Evolutionary conservation across 2,113 vertebrate species (phyloP).

Genomic region (Paradoxurus hermaphroditus): DNA sequence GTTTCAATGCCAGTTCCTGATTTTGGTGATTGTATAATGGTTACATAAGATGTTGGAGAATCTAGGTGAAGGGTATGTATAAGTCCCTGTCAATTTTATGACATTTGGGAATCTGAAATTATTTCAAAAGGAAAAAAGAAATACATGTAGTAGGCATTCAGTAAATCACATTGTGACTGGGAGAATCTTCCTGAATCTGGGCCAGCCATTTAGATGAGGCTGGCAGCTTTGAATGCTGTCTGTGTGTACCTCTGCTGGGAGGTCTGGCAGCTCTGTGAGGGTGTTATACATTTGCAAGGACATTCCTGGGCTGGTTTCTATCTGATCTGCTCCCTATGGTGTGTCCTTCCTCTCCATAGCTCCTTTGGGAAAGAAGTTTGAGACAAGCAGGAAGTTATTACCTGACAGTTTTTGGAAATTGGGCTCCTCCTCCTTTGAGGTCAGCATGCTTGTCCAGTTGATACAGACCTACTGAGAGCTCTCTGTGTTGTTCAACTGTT

Average conservation of each 20-base stretch:
- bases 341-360: not conserved
- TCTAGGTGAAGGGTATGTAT: not conserved
- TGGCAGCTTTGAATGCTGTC: not conserved
- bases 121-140: conserved; percentile 8
- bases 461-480: not conserved
- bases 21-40: not conserved
- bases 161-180: not conserved
- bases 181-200: not conserved
- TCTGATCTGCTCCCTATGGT: not conserved
- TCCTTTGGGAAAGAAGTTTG: not conserved
- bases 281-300: not conserved
- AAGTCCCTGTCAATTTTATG: not conserved
- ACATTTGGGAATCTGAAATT: not conserved
- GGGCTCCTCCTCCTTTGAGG: not conserved
- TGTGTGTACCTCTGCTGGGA: not conserved
- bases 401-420: not conserved
- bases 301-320: not conserved
- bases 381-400: not conserved
- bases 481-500: not conserved
- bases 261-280: not conserved
- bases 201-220: not conserved
- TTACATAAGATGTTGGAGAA: not conserved
- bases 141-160: not conserved
- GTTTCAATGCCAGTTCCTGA: not conserved
- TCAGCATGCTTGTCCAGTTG: not conserved